A percentile compares a stretch with the other conserved stretches of the same genome.
phyloP scores from a whole-genome alignment of 2,113 vertebrate genomes.

The Sebastes fasciatus region DNA sequence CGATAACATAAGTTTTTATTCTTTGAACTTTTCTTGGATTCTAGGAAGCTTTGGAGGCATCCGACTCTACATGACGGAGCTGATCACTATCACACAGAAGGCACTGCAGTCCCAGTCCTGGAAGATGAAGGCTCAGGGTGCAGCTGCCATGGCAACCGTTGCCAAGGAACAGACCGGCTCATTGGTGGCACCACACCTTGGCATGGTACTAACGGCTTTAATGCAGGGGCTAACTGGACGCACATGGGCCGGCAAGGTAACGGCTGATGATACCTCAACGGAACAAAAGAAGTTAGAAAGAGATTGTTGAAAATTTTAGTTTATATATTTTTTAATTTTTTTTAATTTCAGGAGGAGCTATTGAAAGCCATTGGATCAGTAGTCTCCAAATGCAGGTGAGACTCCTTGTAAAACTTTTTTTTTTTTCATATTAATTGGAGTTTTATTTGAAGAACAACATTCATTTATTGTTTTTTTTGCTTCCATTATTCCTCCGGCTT shows the following conservation, averaged over 20 bases:
- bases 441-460: not conserved
- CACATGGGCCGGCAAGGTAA: slow-evolving; percentile 97
- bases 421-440: not conserved
- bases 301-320: not conserved
- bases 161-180: slow-evolving; percentile 93
- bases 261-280: not conserved
- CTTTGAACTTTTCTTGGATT: not conserved
- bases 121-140: slow-evolving; percentile 99
- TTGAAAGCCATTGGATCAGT: slow-evolving; percentile 94
- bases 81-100: slow-evolving; percentile 94
- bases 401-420: slow-evolving; percentile 5
- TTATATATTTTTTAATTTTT: not conserved
- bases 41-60: slow-evolving; percentile 95
- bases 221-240: slow-evolving; percentile 93
- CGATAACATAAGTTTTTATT: not conserved
- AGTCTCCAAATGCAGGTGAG: slow-evolving; percentile 90
- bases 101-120: slow-evolving; percentile 97
- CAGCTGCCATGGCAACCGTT: slow-evolving; percentile 94
- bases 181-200: slow-evolving; percentile 91
- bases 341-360: slow-evolving; percentile 90
- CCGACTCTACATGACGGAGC: slow-evolving; percentile 94
- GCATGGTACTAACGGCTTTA: slow-evolving; percentile 90
- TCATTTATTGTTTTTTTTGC: not conserved
- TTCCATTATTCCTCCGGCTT: not conserved
- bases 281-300: not conserved